phyloP scores from a whole-genome alignment of 2,797 vertebrate genomes.

The Malacoraja senta region DNA sequence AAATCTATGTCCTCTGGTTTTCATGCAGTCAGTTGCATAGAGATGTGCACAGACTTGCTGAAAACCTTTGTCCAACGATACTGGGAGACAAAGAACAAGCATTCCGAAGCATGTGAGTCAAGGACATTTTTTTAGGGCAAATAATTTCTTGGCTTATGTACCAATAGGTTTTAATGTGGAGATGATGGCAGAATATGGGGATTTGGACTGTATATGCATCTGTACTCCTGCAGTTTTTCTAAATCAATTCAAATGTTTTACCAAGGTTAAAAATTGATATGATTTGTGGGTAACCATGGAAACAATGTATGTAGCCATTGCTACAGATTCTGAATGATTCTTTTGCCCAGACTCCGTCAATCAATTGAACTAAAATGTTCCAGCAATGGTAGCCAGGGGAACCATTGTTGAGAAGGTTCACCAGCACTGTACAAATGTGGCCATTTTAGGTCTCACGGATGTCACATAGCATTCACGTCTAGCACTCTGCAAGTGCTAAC shows the following conservation, averaged over 20 bases:
- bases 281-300: background rate
- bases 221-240: background rate
- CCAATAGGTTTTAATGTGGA: background rate
- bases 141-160: no score
- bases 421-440: background rate
- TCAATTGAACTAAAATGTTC: background rate
- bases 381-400: background rate
- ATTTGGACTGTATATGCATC: background rate
- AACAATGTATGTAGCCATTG: slow-evolving; percentile 4
- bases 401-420: background rate
- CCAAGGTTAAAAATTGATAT: background rate
- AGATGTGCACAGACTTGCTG: no score
- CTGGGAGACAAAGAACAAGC: no score
- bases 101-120: no score
- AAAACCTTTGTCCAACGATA: no score
- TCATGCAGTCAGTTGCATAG: no score
- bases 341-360: background rate
- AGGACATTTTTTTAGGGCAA: no score
- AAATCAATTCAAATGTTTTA: slow-evolving; percentile 1
- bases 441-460: background rate
- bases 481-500: background rate
- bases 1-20: no score
- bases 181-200: background rate
- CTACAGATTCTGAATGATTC: background rate
- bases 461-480: background rate